Evolutionary conservation across 2,113 vertebrate species (phyloP).

Genomic region (Varanus komodoensis): DNA sequence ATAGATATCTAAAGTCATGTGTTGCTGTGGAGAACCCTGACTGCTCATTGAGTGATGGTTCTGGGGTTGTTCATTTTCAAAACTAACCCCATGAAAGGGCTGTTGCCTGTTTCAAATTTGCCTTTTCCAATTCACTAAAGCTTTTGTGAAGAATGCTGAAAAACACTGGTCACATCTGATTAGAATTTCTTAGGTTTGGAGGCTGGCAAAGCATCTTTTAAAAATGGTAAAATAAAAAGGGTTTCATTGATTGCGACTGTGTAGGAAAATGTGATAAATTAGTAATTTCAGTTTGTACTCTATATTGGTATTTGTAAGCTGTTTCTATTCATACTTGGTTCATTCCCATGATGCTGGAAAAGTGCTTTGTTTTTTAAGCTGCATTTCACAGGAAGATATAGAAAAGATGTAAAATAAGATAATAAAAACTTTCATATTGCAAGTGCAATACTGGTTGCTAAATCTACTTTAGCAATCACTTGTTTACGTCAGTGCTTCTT

Average conservation of each 20-base stretch:
- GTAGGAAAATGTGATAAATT: not conserved
- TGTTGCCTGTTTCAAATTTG: not conserved
- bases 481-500: not conserved
- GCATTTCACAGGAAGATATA: not conserved
- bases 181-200: not conserved
- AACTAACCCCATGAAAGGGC: conserved; percentile 54
- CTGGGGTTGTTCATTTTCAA: not conserved
- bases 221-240: not conserved
- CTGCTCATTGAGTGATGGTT: conserved; percentile 56
- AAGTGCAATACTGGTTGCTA: not conserved
- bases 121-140: conserved; percentile 25
- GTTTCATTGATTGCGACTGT: not conserved
- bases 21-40: conserved; percentile 53
- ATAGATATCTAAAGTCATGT: conserved; percentile 39
- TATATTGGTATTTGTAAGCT: not conserved
- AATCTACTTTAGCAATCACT: not conserved
- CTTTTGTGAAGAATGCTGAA: not conserved
- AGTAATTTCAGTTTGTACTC: not conserved
- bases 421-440: not conserved
- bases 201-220: conserved; percentile 17
- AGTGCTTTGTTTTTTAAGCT: not conserved
- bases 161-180: accelerated
- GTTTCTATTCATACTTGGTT: conserved; percentile 6
- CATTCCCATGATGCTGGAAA: not conserved
- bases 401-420: not conserved